Base-by-base conservation (phyloP, 2,888 invertebrate species). In the Criorhina ranunculi region DNA sequence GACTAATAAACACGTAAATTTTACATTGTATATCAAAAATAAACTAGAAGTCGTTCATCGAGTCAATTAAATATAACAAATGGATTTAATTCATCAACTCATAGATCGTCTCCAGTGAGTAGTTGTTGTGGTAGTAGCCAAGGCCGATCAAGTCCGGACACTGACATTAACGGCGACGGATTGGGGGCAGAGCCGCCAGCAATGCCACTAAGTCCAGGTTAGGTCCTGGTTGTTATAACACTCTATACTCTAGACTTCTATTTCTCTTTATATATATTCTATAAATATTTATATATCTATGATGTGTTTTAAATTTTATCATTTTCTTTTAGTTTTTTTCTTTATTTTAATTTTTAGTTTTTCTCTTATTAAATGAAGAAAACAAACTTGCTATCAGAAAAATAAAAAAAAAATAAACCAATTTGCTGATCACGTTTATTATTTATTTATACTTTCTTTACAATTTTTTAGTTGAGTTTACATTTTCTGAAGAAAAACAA, bases 121-220 rank as follows among this genome's bases (percentile, higher is more conserved):
- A 92, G 92, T 92, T 92, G 92, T 92, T 92, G 92, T 91, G 92
- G 92, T 90, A 92, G 91, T 91, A 92, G 92, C 91, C 91, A 91
- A 88, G 91, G 91, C 86, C 91, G 91, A 88, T 92, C 91, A 89
- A 92, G 91, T 91, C 92, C 92, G 87, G 92, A 92, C 88, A 89
- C 89, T 89, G 92, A 92, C 90, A 79, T 87, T 60, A 82, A 87
- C 86, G 87, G 87, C 86, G 88, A 88, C 82, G 87, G 87, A 87
- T 89, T 89, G 87, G 89, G 89, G 85, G 53, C 80, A 66, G 91
- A 91, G 89, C 91, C 90, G 82, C 92, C 92, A 88, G 89, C 91
- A 87, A 90, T 92, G 89, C 92, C 92, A 88, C 89, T 92, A 88
- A 91, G 92, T 90, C 92, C 92, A 92, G 92, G 92, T 92, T 92